Percentiles rank a stretch among this genome's conserved stretches.
These are phyloP conservation scores for Marisa cornuarietis DNA, from an alignment of 1,140 invertebrate species.

Conservation along the genomic window DNA sequence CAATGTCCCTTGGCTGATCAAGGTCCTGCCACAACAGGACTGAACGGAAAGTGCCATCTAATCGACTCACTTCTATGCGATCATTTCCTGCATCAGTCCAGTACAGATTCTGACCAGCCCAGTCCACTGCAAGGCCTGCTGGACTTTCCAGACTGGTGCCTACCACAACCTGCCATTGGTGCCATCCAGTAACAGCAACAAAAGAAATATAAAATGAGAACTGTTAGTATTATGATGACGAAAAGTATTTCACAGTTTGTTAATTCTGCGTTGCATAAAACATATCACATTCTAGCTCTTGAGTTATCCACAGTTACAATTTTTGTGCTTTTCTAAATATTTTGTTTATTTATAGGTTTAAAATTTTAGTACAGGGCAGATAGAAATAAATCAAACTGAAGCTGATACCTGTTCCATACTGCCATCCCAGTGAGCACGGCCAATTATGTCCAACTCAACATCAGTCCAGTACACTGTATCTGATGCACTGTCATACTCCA, in stretches of 20 bases:
- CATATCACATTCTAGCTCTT: too few relatives aligned
- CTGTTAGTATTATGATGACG: too few relatives aligned
- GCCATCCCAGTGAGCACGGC: conserved; percentile 81
- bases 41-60: conserved; percentile 81
- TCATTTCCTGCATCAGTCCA: conserved; percentile 94
- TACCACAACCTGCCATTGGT: conserved; percentile 73
- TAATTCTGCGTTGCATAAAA: too few relatives aligned
- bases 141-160: conserved; percentile 76
- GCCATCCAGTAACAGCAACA: too few relatives aligned
- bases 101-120: conserved; percentile 90
- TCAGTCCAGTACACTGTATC: conserved; percentile 92
- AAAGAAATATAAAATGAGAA: too few relatives aligned
- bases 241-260: too few relatives aligned
- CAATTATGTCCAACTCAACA: conserved; percentile 80
- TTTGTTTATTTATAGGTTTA: too few relatives aligned
- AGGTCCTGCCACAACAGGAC: conserved; percentile 82
- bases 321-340: too few relatives aligned
- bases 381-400: background rate
- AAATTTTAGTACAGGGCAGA: too few relatives aligned
- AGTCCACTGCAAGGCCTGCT: conserved; percentile 94
- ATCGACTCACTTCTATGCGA: conserved; percentile 89
- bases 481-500: conserved; percentile 87
- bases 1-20: conserved; percentile 92
- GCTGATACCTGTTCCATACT: conserved; percentile 69
- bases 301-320: too few relatives aligned